These are phyloP conservation scores for Hippocampus zosterae DNA, from an alignment of 2,113 vertebrate species.

Conservation along the genomic window DNA sequence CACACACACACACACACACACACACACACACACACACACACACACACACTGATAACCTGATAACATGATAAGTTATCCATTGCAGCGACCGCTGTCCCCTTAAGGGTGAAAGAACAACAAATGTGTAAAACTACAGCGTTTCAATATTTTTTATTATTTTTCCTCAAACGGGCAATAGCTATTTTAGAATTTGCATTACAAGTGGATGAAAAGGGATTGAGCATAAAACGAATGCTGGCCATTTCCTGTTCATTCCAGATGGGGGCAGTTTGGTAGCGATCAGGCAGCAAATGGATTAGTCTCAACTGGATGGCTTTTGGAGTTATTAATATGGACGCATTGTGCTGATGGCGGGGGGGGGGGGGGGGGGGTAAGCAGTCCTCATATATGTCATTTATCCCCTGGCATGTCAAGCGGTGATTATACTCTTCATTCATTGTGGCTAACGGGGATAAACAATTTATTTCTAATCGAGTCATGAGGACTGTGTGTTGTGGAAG, in stretches of 20 bases:
- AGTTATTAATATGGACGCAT: conserved; percentile 33
- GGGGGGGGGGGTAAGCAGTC: conserved; percentile 3
- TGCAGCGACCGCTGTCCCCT: too few species aligned
- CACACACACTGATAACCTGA: too few species aligned
- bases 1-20: too few species aligned
- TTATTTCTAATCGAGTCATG: conserved; percentile 10
- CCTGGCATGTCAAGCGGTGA: conserved; percentile 22
- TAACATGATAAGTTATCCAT: too few species aligned
- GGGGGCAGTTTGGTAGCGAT: conserved; percentile 16
- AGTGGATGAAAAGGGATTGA: background rate
- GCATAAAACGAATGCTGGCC: background rate
- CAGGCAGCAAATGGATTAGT: conserved; percentile 44
- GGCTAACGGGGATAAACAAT: conserved; percentile 18
- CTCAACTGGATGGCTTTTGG: conserved; percentile 25
- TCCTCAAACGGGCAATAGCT: background rate
- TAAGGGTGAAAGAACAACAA: too few species aligned
- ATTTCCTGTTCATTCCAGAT: conserved; percentile 1
- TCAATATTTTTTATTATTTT: too few species aligned
- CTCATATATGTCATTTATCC: conserved; percentile 29
- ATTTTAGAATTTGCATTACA: background rate
- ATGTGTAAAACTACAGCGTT: background rate
- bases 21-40: too few species aligned
- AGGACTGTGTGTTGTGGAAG: background rate
- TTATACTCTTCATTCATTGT: conserved; percentile 17
- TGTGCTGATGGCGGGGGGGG: background rate